Evolutionary conservation across 1,140 invertebrate species (phyloP), one percentile per base, ranked within the genome.

Genomic region (Drosophila parvula): DNA sequence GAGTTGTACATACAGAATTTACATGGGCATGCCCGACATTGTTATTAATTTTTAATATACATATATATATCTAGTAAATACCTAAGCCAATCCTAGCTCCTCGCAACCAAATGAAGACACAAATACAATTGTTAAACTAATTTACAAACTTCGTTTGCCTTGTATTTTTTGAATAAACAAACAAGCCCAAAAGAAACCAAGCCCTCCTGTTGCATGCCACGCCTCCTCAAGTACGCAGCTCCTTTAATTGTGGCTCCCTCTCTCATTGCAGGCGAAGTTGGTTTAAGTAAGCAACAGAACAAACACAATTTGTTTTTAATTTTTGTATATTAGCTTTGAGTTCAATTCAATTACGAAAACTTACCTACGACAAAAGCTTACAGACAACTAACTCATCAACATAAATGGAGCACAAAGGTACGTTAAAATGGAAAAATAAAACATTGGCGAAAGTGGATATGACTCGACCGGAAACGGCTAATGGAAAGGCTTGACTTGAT

Each of bases 101-200:
- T 85, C 70, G 83, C 79, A 82, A 82, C 58, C 76, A 74, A 77
- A 79, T 73, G 70, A 85, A 86, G 79, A 82, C 79, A 88, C 45
- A 56, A 69, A 30, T 57, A 74, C 68, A 76, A 61, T 59, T 84
- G 71, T 80, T 80, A 76, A 80, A 61, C 56, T 64, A 75, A 78
- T 86, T 79, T 71, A 57, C 55, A 85, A 86, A 68, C 64, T 6
- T 34, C 73, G 50, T 77, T 83, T 68, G 47, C 64, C 48, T 63
- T 57, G 67, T 38, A 70, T 53, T 61, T 61, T 59, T 50, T 48
- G 16, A 67, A 77, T 75, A 71, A 79, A 82, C 48, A 67, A 78
- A 45, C 22, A 22, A 62, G 9, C 53, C 43, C 74, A 38, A 78
- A 55, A 40, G 47, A 70, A 28, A 22, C 27, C 14, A 22, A 45